A percentile compares a stretch with the other conserved stretches of the same genome.
These are phyloP conservation scores for Cataglyphis rosenhaueri DNA, from an alignment of 2,888 invertebrate genomes.

Conservation along the genomic window DNA sequence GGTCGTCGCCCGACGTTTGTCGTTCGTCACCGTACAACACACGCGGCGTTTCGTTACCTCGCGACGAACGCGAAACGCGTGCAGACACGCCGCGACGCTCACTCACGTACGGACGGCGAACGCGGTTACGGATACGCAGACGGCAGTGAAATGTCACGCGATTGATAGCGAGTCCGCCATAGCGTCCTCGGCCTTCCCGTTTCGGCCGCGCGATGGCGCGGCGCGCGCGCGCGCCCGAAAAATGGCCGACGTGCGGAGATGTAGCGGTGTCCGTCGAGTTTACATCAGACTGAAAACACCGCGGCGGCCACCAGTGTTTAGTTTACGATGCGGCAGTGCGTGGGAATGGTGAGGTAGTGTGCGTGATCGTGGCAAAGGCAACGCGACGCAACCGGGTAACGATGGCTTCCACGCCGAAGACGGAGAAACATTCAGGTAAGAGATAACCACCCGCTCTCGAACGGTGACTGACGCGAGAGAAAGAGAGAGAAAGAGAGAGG, in stretches of 20 bases:
- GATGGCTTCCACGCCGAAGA: conserved; percentile 84
- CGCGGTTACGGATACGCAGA: background rate
- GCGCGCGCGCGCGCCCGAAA: conserved; percentile 76
- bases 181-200: conserved; percentile 56
- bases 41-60: background rate
- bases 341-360: conserved; percentile 83
- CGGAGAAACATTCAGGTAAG: conserved; percentile 84
- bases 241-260: conserved; percentile 84
- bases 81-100: background rate
- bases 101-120: background rate
- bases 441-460: conserved; percentile 59
- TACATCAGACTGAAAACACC: conserved; percentile 83
- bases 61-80: background rate
- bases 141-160: conserved; percentile 72
- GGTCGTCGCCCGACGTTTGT: background rate
- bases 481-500: conserved; percentile 31
- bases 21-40: conserved; percentile 13
- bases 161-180: conserved; percentile 67
- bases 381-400: conserved; percentile 70
- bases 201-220: conserved; percentile 75
- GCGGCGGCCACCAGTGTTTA: conserved; percentile 78
- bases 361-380: conserved; percentile 40
- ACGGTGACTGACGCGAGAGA: conserved; percentile 37
- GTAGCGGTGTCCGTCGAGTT: conserved; percentile 84
- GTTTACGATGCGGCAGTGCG: conserved; percentile 78